Conservation (phyloP, 2,888 invertebrate genomes). For the Seira ritae region DNA sequence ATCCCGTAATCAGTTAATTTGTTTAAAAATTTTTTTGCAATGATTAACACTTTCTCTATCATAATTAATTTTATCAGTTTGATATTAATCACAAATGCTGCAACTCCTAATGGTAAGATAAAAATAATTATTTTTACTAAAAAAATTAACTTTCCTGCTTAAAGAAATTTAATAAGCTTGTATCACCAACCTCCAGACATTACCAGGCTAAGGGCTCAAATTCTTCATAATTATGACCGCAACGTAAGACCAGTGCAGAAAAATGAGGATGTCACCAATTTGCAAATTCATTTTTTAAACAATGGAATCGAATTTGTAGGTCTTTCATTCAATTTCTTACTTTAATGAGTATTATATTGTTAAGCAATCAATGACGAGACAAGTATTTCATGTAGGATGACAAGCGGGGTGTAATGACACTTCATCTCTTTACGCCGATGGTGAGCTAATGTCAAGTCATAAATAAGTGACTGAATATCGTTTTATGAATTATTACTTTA, state of each 20-base stretch:
- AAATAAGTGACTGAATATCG: not conserved
- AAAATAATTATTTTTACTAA: too few relatives aligned
- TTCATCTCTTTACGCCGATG: slow-evolving; percentile 32
- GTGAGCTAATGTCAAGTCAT: slow-evolving; percentile 30
- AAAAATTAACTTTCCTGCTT: too few relatives aligned
- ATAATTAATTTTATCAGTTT: too few relatives aligned
- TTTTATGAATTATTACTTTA: not conserved
- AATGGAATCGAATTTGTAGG: slow-evolving; percentile 52
- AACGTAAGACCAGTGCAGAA: slow-evolving; percentile 53
- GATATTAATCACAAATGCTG: too few relatives aligned
- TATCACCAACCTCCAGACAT: too few relatives aligned
- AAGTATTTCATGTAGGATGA: slow-evolving; percentile 48
- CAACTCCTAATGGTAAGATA: too few relatives aligned
- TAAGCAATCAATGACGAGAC: not conserved
- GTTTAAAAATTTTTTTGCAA: too few relatives aligned
- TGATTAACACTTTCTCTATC: too few relatives aligned
- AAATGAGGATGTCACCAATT: slow-evolving; percentile 11
- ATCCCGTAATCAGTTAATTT: too few relatives aligned
- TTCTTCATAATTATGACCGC: slow-evolving; percentile 50
- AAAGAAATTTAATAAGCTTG: too few relatives aligned
- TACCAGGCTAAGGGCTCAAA: slow-evolving; percentile 45
- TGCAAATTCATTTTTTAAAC: slow-evolving; percentile 33
- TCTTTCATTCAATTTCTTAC: not conserved
- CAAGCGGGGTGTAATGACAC: slow-evolving; percentile 19
- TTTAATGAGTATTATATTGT: not conserved